Evolutionary conservation across 2,797 vertebrate genomes (phyloP).

Genomic region (Taenioides sp.): DNA sequence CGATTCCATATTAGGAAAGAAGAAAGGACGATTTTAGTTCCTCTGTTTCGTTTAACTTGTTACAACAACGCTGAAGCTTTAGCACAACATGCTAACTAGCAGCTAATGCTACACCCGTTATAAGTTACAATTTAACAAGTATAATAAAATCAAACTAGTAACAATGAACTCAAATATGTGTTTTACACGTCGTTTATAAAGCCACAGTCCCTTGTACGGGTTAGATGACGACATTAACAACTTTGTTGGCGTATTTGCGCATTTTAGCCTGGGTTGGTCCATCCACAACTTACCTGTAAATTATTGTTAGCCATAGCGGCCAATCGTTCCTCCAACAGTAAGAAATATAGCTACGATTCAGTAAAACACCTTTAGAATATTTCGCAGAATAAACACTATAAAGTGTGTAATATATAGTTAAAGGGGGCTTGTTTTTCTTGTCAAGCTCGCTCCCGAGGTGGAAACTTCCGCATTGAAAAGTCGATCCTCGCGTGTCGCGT

Average conservation of each 20-base stretch:
- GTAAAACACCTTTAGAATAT: constrained; percentile 2
- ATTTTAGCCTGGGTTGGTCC: constrained; percentile 31
- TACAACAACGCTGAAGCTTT: constrained; percentile 2
- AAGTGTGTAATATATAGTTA: constrained; percentile 14
- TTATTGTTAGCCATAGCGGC: constrained; percentile 83
- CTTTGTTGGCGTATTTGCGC: constrained; percentile 21
- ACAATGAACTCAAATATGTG: no score
- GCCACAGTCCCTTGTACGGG: fast-evolving
- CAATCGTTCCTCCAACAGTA: constrained; percentile 41
- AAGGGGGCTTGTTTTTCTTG: constrained; percentile 59
- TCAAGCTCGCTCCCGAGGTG: constrained; percentile 49
- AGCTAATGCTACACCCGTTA: constrained; percentile 34
- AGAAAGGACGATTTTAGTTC: background rate
- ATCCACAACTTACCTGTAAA: constrained; percentile 79
- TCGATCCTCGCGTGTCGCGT: constrained; percentile 69
- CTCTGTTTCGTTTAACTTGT: background rate
- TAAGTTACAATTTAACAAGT: background rate
- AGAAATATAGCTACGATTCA: constrained; percentile 28
- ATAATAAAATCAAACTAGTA: background rate
- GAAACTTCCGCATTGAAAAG: constrained; percentile 81
- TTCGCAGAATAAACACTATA: background rate
- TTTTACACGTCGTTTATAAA: background rate
- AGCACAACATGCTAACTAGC: constrained; percentile 67
- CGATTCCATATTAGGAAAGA: fast-evolving
- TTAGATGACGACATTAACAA: background rate